A percentile compares a stretch with the other conserved stretches of the same genome.
These are phyloP conservation scores for Tinea semifulvella DNA, from an alignment of 2,888 invertebrate species.

Conservation along the genomic window DNA sequence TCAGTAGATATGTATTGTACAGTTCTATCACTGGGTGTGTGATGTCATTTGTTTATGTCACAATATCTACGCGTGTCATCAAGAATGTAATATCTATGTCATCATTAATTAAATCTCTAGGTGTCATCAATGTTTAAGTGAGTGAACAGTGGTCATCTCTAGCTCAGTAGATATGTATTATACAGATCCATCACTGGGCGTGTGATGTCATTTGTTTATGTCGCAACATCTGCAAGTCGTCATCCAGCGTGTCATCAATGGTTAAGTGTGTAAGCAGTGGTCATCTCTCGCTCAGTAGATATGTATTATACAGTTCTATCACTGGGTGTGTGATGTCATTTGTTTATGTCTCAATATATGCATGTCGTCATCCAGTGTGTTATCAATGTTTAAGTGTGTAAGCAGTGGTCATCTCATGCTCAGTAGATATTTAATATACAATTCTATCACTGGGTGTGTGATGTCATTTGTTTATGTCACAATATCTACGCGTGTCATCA, in stretches of 20 bases:
- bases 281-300: constrained; percentile 11
- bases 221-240: neutral
- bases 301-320: constrained; percentile 5
- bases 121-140: too few species aligned
- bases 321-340: constrained; percentile 19
- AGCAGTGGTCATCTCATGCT: too few species aligned
- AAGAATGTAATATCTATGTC: too few species aligned
- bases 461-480: too few species aligned
- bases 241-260: too few species aligned
- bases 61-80: neutral
- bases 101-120: too few species aligned
- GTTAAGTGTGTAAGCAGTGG: neutral
- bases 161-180: constrained; percentile 16
- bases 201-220: constrained; percentile 9
- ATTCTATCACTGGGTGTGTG: too few species aligned
- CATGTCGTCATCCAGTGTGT: neutral
- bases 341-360: constrained; percentile 5
- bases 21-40: constrained; percentile 23
- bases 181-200: constrained; percentile 20
- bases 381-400: neutral
- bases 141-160: constrained; percentile 10
- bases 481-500: too few species aligned
- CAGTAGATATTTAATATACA: too few species aligned
- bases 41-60: constrained; percentile 17
- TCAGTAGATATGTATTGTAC: constrained; percentile 22